Evolutionary conservation across 1,140 invertebrate genomes (phyloP), one percentile per base, ranked within the genome.

Genomic region (Stegodyphus dumicola): DNA sequence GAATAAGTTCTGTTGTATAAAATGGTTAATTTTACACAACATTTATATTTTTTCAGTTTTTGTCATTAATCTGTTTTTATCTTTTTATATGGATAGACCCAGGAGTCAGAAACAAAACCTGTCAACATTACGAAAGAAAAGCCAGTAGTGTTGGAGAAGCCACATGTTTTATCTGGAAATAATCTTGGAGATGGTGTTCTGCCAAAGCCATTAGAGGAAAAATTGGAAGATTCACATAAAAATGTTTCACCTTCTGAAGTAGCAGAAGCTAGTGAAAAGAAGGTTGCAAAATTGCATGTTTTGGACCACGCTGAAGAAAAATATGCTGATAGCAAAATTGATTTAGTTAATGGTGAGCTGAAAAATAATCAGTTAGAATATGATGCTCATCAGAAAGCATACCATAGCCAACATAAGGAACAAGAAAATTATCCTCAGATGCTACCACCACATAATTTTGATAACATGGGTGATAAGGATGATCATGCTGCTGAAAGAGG

Each of bases 401-500:
- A 17, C 9, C 15, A 33, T 17, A 10, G 7, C n/a, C 33, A 64
- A 13, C 7, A 53, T 0, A 83, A 76, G 53, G 81, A 66, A 15
- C 67, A 18, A n/a, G 66, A 80, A 51, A 77, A 85, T 17, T 64
- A 85, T 75, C 81, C 81, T 69, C 81, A 85, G 56, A 74, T 75
- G 6, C 33, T 64, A 5, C 73, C 81, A 2, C 81, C 81, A n/a
- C 76, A 52, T 74, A 53, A 85, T 18, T 77, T 85, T 75, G 81
- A 85, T 15, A 71, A 75, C 54, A 51, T 66, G 7, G 73, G 65
- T 3, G 81, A 85, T 54, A 85, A 85, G 60, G 81, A 85, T 69
- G 81, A 85, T 18, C 81, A 85, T 85, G 81, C 81, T 51, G 81
- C 18, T 6, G 81, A 85, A 33, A 76, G 81, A 56, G 81, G 81